These are phyloP conservation scores for Agriopis marginaria DNA, from an alignment of 2,888 invertebrate genomes.

Conservation along the genomic window DNA sequence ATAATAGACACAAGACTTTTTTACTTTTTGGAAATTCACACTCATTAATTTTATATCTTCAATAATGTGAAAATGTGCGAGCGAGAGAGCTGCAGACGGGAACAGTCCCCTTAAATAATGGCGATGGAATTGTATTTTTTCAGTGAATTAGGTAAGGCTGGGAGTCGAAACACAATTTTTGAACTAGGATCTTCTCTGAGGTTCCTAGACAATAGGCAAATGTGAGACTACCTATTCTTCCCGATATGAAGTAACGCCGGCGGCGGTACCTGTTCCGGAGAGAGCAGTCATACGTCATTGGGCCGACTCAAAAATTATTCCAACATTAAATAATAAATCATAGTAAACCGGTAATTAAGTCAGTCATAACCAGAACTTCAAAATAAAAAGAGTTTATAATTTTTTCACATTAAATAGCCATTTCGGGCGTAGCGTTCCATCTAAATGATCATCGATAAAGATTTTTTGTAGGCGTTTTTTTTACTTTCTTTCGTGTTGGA, in stretches of 20 bases:
- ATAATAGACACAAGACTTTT: no score
- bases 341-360: conserved; percentile 85
- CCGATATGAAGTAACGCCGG: conserved; percentile 68
- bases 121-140: no score
- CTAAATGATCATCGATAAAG: conserved; percentile 46
- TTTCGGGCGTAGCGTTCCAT: conserved; percentile 53
- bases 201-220: conserved; percentile 12
- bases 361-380: conserved; percentile 81
- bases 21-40: no score
- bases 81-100: no score
- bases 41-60: no score
- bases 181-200: conserved; percentile 2
- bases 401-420: conserved; percentile 85
- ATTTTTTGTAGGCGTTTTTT: conserved; percentile 36
- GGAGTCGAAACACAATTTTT: no score
- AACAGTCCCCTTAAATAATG: no score
- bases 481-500: conserved; percentile 33
- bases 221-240: conserved; percentile 4
- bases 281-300: conserved; percentile 82
- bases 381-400: conserved; percentile 80
- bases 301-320: conserved; percentile 80
- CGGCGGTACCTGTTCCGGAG: conserved; percentile 77
- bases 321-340: conserved; percentile 84
- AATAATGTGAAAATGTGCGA: no score
- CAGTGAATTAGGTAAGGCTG: no score